Base-by-base conservation (phyloP, 2,888 invertebrate genomes). In the Mesoligia furuncula region DNA sequence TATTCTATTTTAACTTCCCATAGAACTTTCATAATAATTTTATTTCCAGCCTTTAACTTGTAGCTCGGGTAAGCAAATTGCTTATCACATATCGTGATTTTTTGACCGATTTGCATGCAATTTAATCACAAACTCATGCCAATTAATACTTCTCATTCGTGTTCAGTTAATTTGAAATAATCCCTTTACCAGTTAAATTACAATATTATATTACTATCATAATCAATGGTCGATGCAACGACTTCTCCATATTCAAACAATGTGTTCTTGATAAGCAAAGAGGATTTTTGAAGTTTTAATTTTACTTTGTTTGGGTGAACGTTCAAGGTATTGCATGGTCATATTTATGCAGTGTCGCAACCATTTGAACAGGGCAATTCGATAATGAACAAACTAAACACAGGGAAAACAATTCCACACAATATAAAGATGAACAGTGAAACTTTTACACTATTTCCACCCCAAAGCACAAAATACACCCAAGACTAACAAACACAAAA, bases 61-160 rank as follows among this genome's bases (percentile, higher is more conserved):
- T 17, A 64, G 15, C 4, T 61, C 27, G 1, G n/a, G 24, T 65
- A 57, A 0, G 1, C 31, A 45, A 59, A n/a, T 57, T 57, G 45
- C 15, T 31, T 15, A 13, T 79, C 57, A 31, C 15, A 65, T 24
- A 62, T 1, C 1, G 17, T 70, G 69, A 73, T 73, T 2, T 61
- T 24, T 64, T 51, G 27, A 71, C 5, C 17, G 0, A 65, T 59
- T 36, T 72, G 54, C 92, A 91, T 93, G 92, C 93, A 89, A 83
- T 86, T 91, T 86, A 90, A 85, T 88, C 86, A 92, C 91, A 90
- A 87, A 77, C 83, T 81, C 93, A 92, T 93, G 92, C 93, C 88
- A 85, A 84, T 89, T 88, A 80, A 70, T 85, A 72, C 59, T 66
- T 48, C 57, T 73, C 73, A 83, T 74, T 62, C 62, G 62, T 76